Base-by-base conservation (phyloP, 2,113 vertebrate species). In the Grantiella picta region DNA sequence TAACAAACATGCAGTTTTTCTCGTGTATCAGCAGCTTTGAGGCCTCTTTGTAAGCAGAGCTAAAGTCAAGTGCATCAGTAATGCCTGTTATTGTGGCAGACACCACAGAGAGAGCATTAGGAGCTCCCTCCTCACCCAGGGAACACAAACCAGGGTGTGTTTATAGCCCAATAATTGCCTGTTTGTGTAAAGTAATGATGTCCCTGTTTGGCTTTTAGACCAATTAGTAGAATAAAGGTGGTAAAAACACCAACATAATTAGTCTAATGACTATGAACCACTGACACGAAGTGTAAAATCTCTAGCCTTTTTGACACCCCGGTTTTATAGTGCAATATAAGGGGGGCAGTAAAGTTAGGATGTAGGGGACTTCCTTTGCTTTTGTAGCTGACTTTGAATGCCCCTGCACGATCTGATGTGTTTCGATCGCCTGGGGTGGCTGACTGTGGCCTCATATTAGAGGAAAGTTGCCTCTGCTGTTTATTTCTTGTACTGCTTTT, bases 251-350 rank as follows among this genome's bases (percentile, higher is more conserved):
- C 75, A 95, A 75, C 35, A 85, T 95, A 96, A 96, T 95, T 97
- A 95, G 96, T 93, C 92, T 97, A 98, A 97, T 96, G 92, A 95
- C 96, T 92, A 73, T 95, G 96, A 97, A 98, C 96, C 93, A 86
- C 83, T 95, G 65, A 88, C 93, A 96, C 95, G 65, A 97, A 97
- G 98, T 73, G 96, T 96, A 97, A 93, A 97, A 96, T 97, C 97
- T 94, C 95, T 94, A 97, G 95, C 85, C 91, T 97, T 97, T 97
- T 97, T 95, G 94, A 98, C 97, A 97, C 93, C 92, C 95, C 12
- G 4, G 72, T 96, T 98, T 98, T 98, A 98, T 98, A 98, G 96
- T 60, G 93, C 98, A 97, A 94, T 98, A 98, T 98, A 98, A 97
- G 83, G 89, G 89, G 72, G 77, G 82, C 79, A 94, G 82, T 80